Evolutionary conservation across 2,888 invertebrate species (phyloP).

Genomic region (Brachylomia viminalis): DNA sequence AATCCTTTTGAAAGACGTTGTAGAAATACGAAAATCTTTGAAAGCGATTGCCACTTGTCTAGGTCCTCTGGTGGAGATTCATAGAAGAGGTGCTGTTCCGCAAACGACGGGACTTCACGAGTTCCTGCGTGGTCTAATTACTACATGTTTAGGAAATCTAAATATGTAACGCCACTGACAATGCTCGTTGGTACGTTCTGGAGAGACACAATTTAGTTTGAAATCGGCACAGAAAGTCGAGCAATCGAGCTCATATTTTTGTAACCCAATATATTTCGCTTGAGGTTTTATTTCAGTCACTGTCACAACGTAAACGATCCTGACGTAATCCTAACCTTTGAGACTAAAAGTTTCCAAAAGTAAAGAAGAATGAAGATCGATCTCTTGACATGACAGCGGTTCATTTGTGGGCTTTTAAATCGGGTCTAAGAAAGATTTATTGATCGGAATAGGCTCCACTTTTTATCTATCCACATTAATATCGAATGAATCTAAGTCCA

Average conservation of each 20-base stretch:
- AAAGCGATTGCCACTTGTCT: not conserved
- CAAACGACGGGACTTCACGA: not conserved
- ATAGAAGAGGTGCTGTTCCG: not conserved
- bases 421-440: conserved; percentile 15
- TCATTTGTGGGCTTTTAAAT: conserved; percentile 20
- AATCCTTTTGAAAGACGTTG: not conserved
- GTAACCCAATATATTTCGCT: conserved; percentile 2
- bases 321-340: conserved; percentile 14
- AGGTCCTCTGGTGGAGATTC: not conserved
- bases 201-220: not conserved
- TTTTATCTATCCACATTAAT: not conserved
- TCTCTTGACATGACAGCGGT: conserved; percentile 24
- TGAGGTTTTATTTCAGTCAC: not conserved
- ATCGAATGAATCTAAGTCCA: not conserved
- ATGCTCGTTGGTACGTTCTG: not conserved
- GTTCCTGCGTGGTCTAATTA: not conserved
- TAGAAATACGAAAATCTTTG: not conserved
- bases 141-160: not conserved
- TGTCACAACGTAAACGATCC: conserved; percentile 13
- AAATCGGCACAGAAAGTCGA: not conserved
- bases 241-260: not conserved
- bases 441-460: not conserved
- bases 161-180: not conserved
- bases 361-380: conserved; percentile 38
- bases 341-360: conserved; percentile 29